A percentile compares a stretch with the other conserved stretches of the same genome.
Conservation (phyloP, 2,113 vertebrate genomes). For the Megatriorchis doriae region DNA sequence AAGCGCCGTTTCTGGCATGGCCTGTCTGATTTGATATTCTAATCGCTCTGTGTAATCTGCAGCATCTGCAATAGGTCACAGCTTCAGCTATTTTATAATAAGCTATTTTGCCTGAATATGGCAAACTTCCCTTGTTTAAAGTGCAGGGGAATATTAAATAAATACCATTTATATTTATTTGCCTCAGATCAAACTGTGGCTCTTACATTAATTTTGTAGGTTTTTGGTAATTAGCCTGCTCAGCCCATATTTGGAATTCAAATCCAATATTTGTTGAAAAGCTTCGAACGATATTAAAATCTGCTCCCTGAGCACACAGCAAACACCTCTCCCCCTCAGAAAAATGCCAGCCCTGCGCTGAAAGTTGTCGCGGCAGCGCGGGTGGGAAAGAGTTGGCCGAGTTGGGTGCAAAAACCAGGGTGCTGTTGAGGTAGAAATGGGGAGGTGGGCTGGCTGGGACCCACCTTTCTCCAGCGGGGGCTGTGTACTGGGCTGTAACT, state of each 20-base stretch:
- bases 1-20: neutral
- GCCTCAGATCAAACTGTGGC: neutral
- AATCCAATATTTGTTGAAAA: conserved; percentile 10
- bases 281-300: neutral
- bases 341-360: neutral
- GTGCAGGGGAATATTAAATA: conserved; percentile 6
- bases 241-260: conserved; percentile 1
- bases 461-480: too few species aligned
- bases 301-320: neutral
- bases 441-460: too few species aligned
- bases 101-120: neutral
- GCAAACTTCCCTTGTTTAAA: conserved; percentile 22
- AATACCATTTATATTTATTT: conserved; percentile 47
- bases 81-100: neutral
- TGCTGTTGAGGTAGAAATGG: too few species aligned
- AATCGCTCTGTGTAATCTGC: neutral
- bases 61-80: neutral
- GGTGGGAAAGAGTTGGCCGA: neutral
- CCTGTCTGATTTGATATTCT: neutral
- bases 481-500: too few species aligned
- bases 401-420: fast-evolving
- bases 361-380: neutral
- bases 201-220: conserved; percentile 5
- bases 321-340: neutral
- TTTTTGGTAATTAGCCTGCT: conserved; percentile 17